Percentiles rank a stretch among this genome's conserved stretches.
Evolutionary conservation across 2,888 invertebrate genomes (phyloP).

Genomic region (Quadroppia sp.): DNA sequence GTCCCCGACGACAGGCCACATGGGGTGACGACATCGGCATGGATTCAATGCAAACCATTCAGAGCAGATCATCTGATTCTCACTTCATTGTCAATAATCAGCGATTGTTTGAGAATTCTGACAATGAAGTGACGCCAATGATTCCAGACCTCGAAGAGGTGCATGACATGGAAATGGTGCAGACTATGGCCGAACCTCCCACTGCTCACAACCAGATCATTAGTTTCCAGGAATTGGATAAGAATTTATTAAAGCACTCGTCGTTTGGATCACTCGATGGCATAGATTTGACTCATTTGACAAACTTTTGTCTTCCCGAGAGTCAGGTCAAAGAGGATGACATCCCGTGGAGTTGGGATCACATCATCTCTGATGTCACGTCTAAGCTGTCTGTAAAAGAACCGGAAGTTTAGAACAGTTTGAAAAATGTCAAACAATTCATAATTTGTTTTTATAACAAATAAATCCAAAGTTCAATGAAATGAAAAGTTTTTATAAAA

Average conservation of each 20-base stretch:
- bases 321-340: constrained; percentile 40
- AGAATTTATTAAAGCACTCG: constrained; percentile 34
- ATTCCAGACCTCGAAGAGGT: constrained; percentile 41
- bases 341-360: constrained; percentile 40
- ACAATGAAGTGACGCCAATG: constrained; percentile 28
- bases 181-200: constrained; percentile 40
- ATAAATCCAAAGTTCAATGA: not conserved
- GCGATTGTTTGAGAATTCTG: constrained; percentile 8
- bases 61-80: not conserved
- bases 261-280: constrained; percentile 32
- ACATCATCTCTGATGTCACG: constrained; percentile 38
- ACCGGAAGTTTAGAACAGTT: not conserved
- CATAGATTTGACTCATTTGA: constrained; percentile 36
- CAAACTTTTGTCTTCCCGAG: constrained; percentile 17
- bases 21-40: constrained; percentile 21
- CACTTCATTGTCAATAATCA: not conserved
- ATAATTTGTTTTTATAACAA: no score
- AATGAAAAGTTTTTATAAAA: no score
- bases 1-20: not conserved
- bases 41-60: not conserved
- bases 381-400: not conserved
- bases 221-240: constrained; percentile 36
- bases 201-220: constrained; percentile 15
- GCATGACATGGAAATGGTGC: constrained; percentile 30
- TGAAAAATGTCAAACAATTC: no score